Conservation (phyloP, 2,888 invertebrate genomes). For the Ceriagrion tenellum region DNA sequence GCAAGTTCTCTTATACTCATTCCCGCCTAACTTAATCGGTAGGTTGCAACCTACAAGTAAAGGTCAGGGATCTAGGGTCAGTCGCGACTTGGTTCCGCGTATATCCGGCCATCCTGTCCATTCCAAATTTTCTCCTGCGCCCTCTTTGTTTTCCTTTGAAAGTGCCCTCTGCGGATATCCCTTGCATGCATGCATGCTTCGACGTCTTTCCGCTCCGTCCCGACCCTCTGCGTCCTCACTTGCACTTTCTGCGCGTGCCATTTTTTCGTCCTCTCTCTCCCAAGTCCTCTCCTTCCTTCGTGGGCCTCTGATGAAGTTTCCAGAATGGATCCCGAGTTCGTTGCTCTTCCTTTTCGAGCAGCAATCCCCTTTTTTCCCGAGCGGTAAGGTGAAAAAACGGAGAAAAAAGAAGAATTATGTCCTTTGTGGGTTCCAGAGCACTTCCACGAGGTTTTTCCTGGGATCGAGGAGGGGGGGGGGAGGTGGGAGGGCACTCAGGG, state of each 20-base stretch:
- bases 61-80: too few relatives aligned
- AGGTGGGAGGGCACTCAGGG: neutral
- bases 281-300: neutral
- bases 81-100: too few relatives aligned
- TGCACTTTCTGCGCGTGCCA: conserved; percentile 34
- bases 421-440: conserved; percentile 61
- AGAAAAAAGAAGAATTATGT: conserved; percentile 48
- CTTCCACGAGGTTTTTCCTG: conserved; percentile 38
- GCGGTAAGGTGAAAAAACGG: neutral
- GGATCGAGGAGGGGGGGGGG: neutral
- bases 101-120: too few relatives aligned
- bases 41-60: too few relatives aligned
- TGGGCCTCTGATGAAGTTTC: conserved; percentile 34
- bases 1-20: neutral
- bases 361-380: conserved; percentile 18
- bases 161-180: neutral
- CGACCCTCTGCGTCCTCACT: conserved; percentile 18
- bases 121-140: neutral
- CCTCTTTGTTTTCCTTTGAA: neutral
- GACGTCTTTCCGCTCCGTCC: neutral
- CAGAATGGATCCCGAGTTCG: conserved; percentile 64
- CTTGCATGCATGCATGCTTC: neutral
- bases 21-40: too few relatives aligned
- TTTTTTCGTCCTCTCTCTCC: neutral
- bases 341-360: conserved; percentile 60